phyloP scores from a whole-genome alignment of 2,113 vertebrate species.

The Phoenicopterus ruber region DNA sequence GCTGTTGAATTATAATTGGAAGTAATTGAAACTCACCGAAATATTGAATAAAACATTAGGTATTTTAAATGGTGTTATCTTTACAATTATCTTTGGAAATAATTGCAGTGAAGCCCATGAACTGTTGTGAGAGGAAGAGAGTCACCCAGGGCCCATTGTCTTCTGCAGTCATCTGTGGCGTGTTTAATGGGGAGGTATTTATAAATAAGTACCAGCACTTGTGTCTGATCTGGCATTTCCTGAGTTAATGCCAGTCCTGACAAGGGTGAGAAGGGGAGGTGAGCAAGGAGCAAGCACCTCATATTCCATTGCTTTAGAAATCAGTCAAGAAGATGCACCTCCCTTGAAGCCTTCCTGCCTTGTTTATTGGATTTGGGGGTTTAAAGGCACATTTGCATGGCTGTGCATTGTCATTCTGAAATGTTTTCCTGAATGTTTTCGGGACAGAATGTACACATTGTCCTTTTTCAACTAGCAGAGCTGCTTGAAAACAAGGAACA shows the following conservation, averaged over 20 bases:
- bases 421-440: not conserved
- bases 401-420: not conserved
- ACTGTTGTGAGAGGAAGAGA: not conserved
- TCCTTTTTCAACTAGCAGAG: not conserved
- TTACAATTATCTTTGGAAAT: constrained; percentile 67
- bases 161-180: not conserved
- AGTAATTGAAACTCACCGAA: constrained; percentile 72
- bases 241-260: not conserved
- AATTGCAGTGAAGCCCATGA: constrained; percentile 23
- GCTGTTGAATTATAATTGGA: constrained; percentile 75
- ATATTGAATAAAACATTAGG: constrained; percentile 81
- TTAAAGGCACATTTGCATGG: not conserved
- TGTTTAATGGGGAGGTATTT: not conserved
- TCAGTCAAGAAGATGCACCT: not conserved
- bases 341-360: not conserved
- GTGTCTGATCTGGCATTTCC: not conserved
- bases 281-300: not conserved
- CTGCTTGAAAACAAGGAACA: not conserved
- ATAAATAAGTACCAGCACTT: not conserved
- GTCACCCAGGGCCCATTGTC: constrained; percentile 15
- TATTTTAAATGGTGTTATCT: constrained; percentile 71
- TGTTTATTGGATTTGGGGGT: not conserved
- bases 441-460: not conserved
- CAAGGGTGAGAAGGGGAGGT: not conserved
- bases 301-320: constrained; percentile 11